Evolutionary conservation across 2,797 vertebrate species (phyloP), one percentile per base, ranked within the genome.

Genomic region (Sciurus vulgaris): DNA sequence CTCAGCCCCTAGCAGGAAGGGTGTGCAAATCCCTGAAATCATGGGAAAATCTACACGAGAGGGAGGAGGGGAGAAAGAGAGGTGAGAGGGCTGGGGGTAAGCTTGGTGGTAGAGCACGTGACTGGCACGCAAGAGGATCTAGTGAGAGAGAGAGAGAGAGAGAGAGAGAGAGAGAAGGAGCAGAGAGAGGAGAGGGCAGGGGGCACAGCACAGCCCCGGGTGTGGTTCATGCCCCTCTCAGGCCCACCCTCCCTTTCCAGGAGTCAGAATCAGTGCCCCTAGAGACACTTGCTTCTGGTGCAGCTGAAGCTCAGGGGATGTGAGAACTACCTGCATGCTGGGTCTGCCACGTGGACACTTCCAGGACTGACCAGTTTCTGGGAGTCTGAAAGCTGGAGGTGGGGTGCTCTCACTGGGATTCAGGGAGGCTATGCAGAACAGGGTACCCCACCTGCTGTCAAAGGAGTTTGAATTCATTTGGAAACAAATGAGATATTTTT

Each of bases 271-370:
- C 51, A 28, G 78, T 9, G 2, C 4, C 35, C 33, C 13, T 17
- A 1, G 3, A 35, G 81, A 5, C 0, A 59, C 15, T 61, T 0
- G 1, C 33, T 56, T 56, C 33, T 8, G 44, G 41, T 72, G n/a
- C 78, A n/a, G 15, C 5, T 20, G 88, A 47, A 11, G 63, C 47
- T 14, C 54, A 18, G 56, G 47, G 20, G 30, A 56, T 77, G 82
- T 4, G 70, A 14, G 33, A 18, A 2, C 59, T 15, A 2, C 35
- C 33, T 15, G 2, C 3, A 1, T 0, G 5, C 70, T 10, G 35
- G 22, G 35, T 54, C 54, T 2, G 63, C 33, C 28, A 30, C 12
- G 33, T 1, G 65, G 47, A 1, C 26, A 47, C 61, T 49, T n/a
- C 67, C 35, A 13, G 28, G 30, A 5, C 18, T 20, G 24, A 44